Conservation (phyloP, 2,113 vertebrate genomes). For the Cephalopterus ornatus region DNA sequence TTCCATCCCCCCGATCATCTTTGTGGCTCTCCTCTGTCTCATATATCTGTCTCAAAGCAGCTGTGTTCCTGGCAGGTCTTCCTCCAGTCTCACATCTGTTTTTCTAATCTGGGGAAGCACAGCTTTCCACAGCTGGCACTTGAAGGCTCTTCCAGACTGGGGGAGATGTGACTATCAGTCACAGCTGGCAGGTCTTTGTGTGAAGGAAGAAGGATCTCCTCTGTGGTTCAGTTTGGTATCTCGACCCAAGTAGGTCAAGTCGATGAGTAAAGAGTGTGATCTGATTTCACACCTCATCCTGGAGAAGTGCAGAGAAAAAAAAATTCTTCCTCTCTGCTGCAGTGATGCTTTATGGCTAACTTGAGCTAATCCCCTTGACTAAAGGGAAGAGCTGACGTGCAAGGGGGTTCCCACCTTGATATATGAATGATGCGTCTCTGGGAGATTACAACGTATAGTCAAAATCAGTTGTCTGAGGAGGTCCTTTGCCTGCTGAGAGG, state of each 20-base stretch:
- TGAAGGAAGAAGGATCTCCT: background rate
- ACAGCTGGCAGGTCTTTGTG: background rate
- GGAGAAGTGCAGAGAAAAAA: background rate
- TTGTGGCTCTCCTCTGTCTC: background rate
- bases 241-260: accelerated
- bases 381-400: background rate
- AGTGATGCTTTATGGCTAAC: background rate
- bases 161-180: background rate
- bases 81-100: background rate
- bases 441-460: background rate
- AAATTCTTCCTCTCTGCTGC: background rate
- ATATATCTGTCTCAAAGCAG: background rate
- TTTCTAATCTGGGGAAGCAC: background rate
- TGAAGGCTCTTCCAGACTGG: background rate
- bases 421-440: background rate
- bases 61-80: background rate
- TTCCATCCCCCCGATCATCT: no score
- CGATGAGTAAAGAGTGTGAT: background rate
- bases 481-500: background rate
- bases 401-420: background rate
- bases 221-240: background rate
- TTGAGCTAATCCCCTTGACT: background rate
- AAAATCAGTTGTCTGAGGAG: background rate
- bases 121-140: background rate
- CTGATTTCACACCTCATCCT: background rate